These are phyloP conservation scores for Prorops nasuta DNA, from an alignment of 1,140 invertebrate genomes.

Conservation along the genomic window DNA sequence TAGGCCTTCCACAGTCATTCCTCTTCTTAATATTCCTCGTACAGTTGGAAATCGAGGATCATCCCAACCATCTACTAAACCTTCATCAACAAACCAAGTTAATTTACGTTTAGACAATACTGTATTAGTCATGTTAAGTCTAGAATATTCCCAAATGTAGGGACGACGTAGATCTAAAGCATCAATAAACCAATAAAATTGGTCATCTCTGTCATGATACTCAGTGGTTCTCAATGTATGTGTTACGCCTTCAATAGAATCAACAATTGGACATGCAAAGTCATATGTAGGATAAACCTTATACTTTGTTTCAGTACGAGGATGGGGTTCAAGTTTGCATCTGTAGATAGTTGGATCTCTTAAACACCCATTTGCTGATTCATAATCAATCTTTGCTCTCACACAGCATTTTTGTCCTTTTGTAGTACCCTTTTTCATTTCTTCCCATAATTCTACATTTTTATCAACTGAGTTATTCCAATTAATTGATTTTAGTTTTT, in stretches of 20 bases:
- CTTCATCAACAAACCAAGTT: conserved; percentile 95
- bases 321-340: conserved; percentile 95
- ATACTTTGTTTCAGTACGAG: conserved; percentile 90
- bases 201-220: conserved; percentile 96
- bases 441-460: conserved; percentile 89
- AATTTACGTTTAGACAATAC: conserved; percentile 96
- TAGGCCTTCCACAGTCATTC: conserved; percentile 96
- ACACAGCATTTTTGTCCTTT: conserved; percentile 87
- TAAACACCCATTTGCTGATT: conserved; percentile 93
- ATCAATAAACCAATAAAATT: conserved; percentile 97
- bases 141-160: conserved; percentile 90
- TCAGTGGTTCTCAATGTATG: conserved; percentile 97
- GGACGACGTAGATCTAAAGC: conserved; percentile 84
- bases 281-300: conserved; percentile 99
- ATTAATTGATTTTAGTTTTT: conserved; percentile 83
- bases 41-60: conserved; percentile 99
- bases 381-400: conserved; percentile 97
- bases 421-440: conserved; percentile 88
- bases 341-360: conserved; percentile 99
- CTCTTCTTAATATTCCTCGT: conserved; percentile 89
- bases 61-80: conserved; percentile 96
- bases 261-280: conserved; percentile 99
- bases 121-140: conserved; percentile 96
- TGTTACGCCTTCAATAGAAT: conserved; percentile 95
- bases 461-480: conserved; percentile 80